These are phyloP conservation scores for Marisa cornuarietis DNA, from an alignment of 1,140 invertebrate species.

Conservation along the genomic window DNA sequence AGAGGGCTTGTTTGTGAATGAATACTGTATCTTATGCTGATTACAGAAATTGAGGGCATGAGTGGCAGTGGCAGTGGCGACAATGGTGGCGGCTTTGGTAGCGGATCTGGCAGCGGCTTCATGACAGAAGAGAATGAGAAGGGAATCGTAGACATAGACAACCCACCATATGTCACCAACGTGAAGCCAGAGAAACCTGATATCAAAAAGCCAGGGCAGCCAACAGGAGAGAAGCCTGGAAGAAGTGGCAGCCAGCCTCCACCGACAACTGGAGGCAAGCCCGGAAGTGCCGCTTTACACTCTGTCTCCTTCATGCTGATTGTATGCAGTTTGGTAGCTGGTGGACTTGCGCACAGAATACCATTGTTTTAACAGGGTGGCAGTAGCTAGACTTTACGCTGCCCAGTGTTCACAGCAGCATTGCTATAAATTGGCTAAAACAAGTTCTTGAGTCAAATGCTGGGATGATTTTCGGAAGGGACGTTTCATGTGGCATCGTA, in stretches of 20 bases:
- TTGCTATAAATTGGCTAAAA: no score
- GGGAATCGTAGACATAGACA: constrained; percentile 19
- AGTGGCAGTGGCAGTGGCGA: constrained; percentile 39
- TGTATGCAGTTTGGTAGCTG: neutral
- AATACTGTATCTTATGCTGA: neutral
- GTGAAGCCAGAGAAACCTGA: neutral
- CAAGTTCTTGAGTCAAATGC: no score
- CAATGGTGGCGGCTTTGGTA: constrained; percentile 11
- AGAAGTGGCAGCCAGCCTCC: constrained; percentile 1
- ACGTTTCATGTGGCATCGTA: no score
- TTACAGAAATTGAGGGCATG: constrained; percentile 33
- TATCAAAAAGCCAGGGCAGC: neutral
- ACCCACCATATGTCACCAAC: constrained; percentile 3
- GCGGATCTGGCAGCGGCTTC: constrained; percentile 28
- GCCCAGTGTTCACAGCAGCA: neutral
- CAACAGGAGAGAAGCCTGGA: neutral
- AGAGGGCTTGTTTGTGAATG: neutral
- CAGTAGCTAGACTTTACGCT: neutral
- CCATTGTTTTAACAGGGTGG: neutral
- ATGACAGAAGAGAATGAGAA: constrained; percentile 8
- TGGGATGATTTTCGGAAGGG: no score
- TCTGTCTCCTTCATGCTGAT: neutral
- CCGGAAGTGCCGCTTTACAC: neutral
- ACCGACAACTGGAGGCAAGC: neutral
- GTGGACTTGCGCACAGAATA: neutral